A percentile compares a stretch with the other conserved stretches of the same genome.
Conservation (phyloP, 1,140 invertebrate genomes). For the Eurosta solidaginis region DNA sequence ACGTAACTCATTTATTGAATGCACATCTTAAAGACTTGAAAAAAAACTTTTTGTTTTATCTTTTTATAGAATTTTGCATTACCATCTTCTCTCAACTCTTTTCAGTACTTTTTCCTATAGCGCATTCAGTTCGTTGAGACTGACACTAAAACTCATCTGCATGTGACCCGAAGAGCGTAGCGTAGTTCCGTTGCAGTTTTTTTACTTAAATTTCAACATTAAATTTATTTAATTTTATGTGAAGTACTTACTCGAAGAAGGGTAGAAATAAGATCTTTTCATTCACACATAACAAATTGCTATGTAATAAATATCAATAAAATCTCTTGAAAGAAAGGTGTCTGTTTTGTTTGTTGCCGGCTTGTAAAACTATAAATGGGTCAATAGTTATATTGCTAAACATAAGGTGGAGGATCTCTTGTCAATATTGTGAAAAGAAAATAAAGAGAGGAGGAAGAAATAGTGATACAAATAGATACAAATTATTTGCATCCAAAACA, state of each 20-base stretch:
- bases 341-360: not conserved
- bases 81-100: not conserved
- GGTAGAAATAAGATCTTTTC: not conserved
- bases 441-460: not conserved
- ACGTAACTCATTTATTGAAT: constrained; percentile 7
- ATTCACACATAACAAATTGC: not conserved
- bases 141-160: not conserved
- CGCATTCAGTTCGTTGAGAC: not conserved
- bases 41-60: not conserved
- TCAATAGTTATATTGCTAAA: not conserved
- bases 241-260: constrained; percentile 8
- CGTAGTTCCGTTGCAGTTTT: not conserved
- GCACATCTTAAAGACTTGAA: not conserved
- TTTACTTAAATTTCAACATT: not conserved
- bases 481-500: not conserved
- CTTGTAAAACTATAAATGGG: not conserved
- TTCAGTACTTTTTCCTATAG: not conserved
- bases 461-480: not conserved
- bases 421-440: constrained; percentile 4
- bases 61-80: not conserved
- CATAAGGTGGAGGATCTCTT: not conserved
- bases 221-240: constrained; percentile 18
- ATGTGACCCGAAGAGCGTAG: not conserved
- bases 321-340: not conserved
- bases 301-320: not conserved